Base-by-base conservation (phyloP, 2,113 vertebrate genomes). In the Apus apus region DNA sequence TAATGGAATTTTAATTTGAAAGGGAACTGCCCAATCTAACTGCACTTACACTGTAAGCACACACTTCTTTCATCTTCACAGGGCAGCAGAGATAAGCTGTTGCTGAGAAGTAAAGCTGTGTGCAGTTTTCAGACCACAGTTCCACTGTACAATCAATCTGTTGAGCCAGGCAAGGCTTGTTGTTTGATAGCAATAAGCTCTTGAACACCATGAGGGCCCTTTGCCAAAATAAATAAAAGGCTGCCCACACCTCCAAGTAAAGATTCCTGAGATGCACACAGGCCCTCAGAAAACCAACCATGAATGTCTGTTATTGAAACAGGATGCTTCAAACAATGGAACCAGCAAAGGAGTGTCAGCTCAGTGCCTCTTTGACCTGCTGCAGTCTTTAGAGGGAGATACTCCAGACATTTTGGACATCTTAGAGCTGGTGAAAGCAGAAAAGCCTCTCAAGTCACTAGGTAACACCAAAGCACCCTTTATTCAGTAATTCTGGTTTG, bases 331-430 rank as follows among this genome's bases (percentile, higher is more conserved):
- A 74, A 99, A 97, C 71, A 99, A 97, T 1, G 98, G 99, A 36
- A 95, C 98, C 78, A 98, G 97, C 64, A 99, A 99, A 97, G 99
- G 99, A 4, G 99, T 99, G 86, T 99, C 99, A 3, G 98, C 99
- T 54, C 99, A 99, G 97, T 99, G 99, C 96, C 98, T 99, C 21
- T 99, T 99, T 89, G 99, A 99, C 96, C 98, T 99, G 91, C 98
- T 99, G 70, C 98, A 99, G 67, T 99, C 99, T 58, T 97, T 99
- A 91, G 99, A 99, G 91, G 98, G 99, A 40, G 99, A 99, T 77
- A 99, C 99, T 48, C 97, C 97, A 16, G 99, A 99, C 36, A 98
- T 98, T 43, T 95, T 99, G 94, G 99, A 99, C 46, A 99, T 99
- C 87, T 96, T 99, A 50, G 99, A 99, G 95, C 97, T 99, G 84